These are phyloP conservation scores for Synanthedon tipuliformis DNA, from an alignment of 2,888 invertebrate genomes.

Conservation along the genomic window DNA sequence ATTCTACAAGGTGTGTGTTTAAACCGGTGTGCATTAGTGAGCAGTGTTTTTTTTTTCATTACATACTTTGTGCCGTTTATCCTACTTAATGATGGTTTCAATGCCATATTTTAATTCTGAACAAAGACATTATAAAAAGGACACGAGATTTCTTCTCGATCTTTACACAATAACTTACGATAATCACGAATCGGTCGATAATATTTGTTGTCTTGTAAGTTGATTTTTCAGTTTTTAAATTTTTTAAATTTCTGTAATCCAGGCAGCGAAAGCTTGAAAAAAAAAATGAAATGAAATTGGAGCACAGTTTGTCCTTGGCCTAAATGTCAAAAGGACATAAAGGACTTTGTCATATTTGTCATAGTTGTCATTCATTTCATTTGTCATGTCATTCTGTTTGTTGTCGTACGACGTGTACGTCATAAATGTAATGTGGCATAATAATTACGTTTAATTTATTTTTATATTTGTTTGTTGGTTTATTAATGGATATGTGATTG, in stretches of 20 bases:
- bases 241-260: not conserved
- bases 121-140: slow-evolving; percentile 87
- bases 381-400: not conserved
- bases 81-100: slow-evolving; percentile 49
- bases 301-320: slow-evolving; percentile 50
- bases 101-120: slow-evolving; percentile 66
- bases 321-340: slow-evolving; percentile 44
- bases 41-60: slow-evolving; percentile 14
- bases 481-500: not conserved
- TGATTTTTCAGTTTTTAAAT: slow-evolving; percentile 2
- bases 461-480: too few relatives aligned
- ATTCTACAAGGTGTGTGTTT: slow-evolving; percentile 16
- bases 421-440: too few relatives aligned
- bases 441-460: too few relatives aligned
- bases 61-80: slow-evolving; percentile 6
- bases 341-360: not conserved
- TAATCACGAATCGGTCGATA: slow-evolving; percentile 81
- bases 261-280: not conserved
- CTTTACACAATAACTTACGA: slow-evolving; percentile 88
- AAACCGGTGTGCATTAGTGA: slow-evolving; percentile 1
- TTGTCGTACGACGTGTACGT: too few relatives aligned
- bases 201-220: slow-evolving; percentile 76
- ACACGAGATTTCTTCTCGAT: slow-evolving; percentile 84
- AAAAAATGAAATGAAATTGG: slow-evolving; percentile 24
- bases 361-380: too few relatives aligned